Base-by-base conservation (phyloP, 2,888 invertebrate genomes). In the Parelbella ahira region DNA sequence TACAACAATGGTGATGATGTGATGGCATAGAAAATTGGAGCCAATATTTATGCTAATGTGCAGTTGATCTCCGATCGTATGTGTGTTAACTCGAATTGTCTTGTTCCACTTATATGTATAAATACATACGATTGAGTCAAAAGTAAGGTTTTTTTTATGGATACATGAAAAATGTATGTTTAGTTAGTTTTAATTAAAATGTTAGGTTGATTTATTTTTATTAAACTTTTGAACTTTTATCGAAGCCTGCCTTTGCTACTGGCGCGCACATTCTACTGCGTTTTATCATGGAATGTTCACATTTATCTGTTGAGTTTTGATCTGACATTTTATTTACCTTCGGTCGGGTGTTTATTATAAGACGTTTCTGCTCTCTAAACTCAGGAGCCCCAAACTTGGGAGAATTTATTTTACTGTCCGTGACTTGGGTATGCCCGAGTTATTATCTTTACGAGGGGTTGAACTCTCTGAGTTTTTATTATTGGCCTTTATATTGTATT, bases 401-500 rank as follows among this genome's bases (percentile, higher is more conserved):
- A 44, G 44, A 44, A 44, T 58, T 42, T 56, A 59, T 58, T 72
- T 68, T 63, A 68, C 62, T 57, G 58, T 48, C 60, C 58, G 60
- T 63, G 68, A 66, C 62, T 68, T 57, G 58, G 59, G 42, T 61
- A 58, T 58, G 58, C 67, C 65, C 60, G 48, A 66, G 73, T 76
- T 78, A 79, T 79, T 80, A 81, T 82, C 77, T 79, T 80, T 79
- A 82, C 70, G 79, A 82, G 78, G 79, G 77, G 76, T 73, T 81
- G 72, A 80, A 75, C 79, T 74, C 76, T 71, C 69, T 67, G 74
- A 68, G 63, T 77, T 79, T 77, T 71, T 79, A 70, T 75, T 76
- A 76, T 77, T 71, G 66, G 64, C 63, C 73, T 75, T 73, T 72
- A 74, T 70, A 68, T 72, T 72, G 67, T 69, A 58, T 61, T 61